phyloP scores from a whole-genome alignment of 1,140 invertebrate species.

The Phenacoccus solenopsis region DNA sequence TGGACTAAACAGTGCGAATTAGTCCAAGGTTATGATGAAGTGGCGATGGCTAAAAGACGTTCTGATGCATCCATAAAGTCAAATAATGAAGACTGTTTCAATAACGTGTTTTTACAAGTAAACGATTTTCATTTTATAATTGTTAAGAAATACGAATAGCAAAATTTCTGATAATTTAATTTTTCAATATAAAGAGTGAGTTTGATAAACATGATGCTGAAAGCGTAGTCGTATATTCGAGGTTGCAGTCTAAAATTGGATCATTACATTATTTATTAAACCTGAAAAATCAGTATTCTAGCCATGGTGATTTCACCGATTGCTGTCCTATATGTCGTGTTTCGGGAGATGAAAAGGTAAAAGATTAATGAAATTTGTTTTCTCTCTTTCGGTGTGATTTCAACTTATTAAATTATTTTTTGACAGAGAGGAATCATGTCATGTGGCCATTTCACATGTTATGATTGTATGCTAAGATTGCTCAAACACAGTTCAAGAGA shows the following conservation, averaged over 20 bases:
- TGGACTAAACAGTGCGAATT: slow-evolving; percentile 46
- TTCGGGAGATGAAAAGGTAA: slow-evolving; percentile 21
- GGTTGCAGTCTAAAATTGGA: slow-evolving; percentile 35
- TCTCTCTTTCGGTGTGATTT: neutral
- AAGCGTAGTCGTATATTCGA: slow-evolving; percentile 26
- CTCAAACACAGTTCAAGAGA: slow-evolving; percentile 22
- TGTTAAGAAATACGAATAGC: too few relatives aligned
- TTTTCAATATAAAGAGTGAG: neutral
- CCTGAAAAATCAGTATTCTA: slow-evolving; percentile 30
- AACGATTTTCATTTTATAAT: neutral
- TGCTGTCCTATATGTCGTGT: slow-evolving; percentile 57
- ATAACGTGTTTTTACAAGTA: neutral
- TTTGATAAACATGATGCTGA: slow-evolving; percentile 24
- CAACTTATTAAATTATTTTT: too few relatives aligned
- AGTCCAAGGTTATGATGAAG: slow-evolving; percentile 53
- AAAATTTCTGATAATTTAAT: too few relatives aligned
- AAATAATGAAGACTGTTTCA: too few relatives aligned
- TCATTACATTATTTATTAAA: slow-evolving; percentile 36
- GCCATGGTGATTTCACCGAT: slow-evolving; percentile 29
- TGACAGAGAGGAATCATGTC: slow-evolving; percentile 49
- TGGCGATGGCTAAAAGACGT: slow-evolving; percentile 54
- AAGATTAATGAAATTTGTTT: neutral
- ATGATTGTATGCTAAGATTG: slow-evolving; percentile 42
- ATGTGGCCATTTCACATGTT: slow-evolving; percentile 56
- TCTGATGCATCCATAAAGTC: neutral